These are phyloP conservation scores for Heliconius aoede DNA, from an alignment of 2,888 invertebrate genomes.

Conservation along the genomic window DNA sequence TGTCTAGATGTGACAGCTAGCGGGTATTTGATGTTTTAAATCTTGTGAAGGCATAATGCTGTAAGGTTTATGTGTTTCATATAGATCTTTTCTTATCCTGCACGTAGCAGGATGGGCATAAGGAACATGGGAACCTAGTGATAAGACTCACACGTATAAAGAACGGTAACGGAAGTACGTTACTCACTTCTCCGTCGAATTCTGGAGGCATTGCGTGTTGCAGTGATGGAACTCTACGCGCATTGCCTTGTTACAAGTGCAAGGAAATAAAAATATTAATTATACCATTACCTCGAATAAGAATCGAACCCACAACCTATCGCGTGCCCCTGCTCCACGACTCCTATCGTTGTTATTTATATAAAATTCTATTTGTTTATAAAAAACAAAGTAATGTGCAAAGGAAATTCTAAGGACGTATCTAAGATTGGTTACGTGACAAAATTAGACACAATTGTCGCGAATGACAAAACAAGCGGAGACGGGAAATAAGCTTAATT, in stretches of 20 bases:
- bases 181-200: too few relatives aligned
- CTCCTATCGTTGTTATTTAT: background rate
- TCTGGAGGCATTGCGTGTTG: too few relatives aligned
- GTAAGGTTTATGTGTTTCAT: background rate
- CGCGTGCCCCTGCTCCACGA: too few relatives aligned
- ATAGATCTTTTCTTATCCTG: background rate
- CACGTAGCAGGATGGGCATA: too few relatives aligned
- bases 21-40: background rate
- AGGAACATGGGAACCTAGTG: too few relatives aligned
- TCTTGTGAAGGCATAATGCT: background rate
- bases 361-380: background rate
- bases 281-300: too few relatives aligned
- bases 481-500: constrained; percentile 80
- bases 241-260: too few relatives aligned
- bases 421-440: constrained; percentile 44
- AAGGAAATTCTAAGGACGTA: constrained; percentile 4
- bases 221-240: too few relatives aligned
- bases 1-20: constrained; percentile 3
- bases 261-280: too few relatives aligned
- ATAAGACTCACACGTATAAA: too few relatives aligned
- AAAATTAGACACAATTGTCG: constrained; percentile 63
- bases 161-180: too few relatives aligned
- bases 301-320: too few relatives aligned
- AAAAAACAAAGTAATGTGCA: background rate
- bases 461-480: constrained; percentile 70